Percentiles rank a stretch among this genome's conserved stretches.
Evolutionary conservation across 2,113 vertebrate genomes (phyloP).

Genomic region (Brevimyrus niger): DNA sequence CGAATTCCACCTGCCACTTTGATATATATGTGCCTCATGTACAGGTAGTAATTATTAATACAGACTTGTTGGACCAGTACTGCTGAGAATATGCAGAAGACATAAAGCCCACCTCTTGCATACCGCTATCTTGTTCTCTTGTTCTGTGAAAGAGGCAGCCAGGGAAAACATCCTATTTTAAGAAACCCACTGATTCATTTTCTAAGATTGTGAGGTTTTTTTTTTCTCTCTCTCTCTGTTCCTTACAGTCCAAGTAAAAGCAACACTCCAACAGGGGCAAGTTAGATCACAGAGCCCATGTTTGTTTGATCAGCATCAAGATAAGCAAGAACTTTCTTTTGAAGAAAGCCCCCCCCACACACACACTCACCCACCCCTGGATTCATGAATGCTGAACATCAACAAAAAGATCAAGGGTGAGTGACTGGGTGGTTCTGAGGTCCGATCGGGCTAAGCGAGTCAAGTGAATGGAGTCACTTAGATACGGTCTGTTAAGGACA

Average conservation of each 20-base stretch:
- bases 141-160: conserved; percentile 28
- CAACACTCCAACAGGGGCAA: neutral
- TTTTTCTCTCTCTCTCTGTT: neutral
- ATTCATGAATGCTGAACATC: conserved; percentile 1
- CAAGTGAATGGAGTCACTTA: neutral
- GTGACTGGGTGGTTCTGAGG: neutral
- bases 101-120: conserved; percentile 35
- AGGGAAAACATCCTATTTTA: conserved; percentile 20
- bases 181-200: conserved; percentile 36
- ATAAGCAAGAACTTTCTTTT: conserved; percentile 22
- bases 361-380: neutral
- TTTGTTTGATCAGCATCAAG: neutral
- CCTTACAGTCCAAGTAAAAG: conserved; percentile 1
- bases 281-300: neutral
- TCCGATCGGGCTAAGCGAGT: neutral
- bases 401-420: neutral
- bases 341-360: neutral
- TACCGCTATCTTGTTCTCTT: conserved; percentile 27
- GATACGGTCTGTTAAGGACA: neutral
- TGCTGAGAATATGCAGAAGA: conserved; percentile 49
- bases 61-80: conserved; percentile 37
- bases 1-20: conserved; percentile 18
- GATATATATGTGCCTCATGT: conserved; percentile 13
- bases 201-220: conserved; percentile 12
- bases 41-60: conserved; percentile 38